phyloP scores from a whole-genome alignment of 2,888 invertebrate species.

The Penaeus monodon region DNA sequence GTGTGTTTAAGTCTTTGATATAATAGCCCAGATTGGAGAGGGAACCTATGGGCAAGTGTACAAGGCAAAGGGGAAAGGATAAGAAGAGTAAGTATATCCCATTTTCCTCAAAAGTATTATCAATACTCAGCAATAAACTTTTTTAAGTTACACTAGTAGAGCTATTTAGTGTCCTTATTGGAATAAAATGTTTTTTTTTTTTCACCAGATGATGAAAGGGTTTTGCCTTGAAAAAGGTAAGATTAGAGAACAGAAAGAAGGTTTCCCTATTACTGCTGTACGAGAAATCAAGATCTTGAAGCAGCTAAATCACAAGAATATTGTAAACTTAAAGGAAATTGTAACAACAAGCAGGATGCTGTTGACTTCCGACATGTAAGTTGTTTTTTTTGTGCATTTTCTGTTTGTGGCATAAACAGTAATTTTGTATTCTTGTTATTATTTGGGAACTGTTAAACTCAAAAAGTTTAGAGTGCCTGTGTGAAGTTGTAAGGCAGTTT shows the following conservation, averaged over 20 bases:
- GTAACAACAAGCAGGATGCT: constrained; percentile 97
- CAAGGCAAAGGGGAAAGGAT: constrained; percentile 78
- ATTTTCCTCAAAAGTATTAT: constrained; percentile 1
- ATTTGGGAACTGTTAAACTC: too few species aligned
- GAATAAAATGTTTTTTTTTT: neutral
- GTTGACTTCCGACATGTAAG: constrained; percentile 89
- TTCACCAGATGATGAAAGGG: constrained; percentile 76
- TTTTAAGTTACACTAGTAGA: neutral
- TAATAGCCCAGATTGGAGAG: constrained; percentile 97
- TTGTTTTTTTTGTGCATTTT: neutral
- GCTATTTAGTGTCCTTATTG: neutral
- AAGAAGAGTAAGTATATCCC: constrained; percentile 53
- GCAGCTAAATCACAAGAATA: constrained; percentile 96
- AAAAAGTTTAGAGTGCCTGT: neutral
- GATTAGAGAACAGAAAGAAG: constrained; percentile 98
- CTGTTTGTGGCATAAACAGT: neutral
- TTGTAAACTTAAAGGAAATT: constrained; percentile 96
- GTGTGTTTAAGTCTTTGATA: constrained; percentile 95
- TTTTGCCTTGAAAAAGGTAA: constrained; percentile 94
- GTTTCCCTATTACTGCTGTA: constrained; percentile 88
- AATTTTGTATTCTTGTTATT: neutral
- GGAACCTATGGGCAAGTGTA: constrained; percentile 99
- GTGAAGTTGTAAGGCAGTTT: neutral
- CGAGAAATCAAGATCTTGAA: constrained; percentile 97
- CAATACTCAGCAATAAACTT: neutral